Base-by-base conservation (phyloP, 2,888 invertebrate species). In the Hymenopus coronatus region DNA sequence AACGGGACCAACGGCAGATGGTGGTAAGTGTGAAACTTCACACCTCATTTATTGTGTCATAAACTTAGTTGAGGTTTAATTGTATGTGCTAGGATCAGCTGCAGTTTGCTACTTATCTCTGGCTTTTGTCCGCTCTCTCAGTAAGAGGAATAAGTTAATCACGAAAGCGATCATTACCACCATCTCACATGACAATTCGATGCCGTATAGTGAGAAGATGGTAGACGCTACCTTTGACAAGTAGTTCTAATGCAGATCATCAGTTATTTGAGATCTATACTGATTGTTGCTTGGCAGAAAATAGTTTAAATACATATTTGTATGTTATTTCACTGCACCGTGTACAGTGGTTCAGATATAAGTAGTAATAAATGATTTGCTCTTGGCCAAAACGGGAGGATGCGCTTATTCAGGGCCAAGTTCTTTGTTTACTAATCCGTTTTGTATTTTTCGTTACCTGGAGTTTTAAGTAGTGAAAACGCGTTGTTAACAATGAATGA, bases 1-100 rank as follows among this genome's bases (percentile, higher is more conserved):
- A 87, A 87, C 90, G 84, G 90, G 90, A 85, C 88, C 90, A 85
- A 88, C 89, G 88, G 88, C 90, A 90, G 90, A 90, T 90, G 90
- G 90, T 89, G 90, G 90, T 90, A 88, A 90, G 89, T 83, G n/a
- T 70, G 54, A 70, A 70, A 70, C 54, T 70, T 70, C 54, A 70
- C 54, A 70, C 20, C 54, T 70, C 54, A 70, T 20, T 20, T 70
- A 70, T 20, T 70, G 54, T 54, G 54, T 20, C 54, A 70, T 70
- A 70, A 20, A 70, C 54, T 20, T 70, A 70, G 54, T 20, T 70
- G 1, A 46, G 6, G 54, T 0, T 70, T 1, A 20, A 20, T 20
- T 70, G 40, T 40, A 70, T 70, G 2, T 20, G 20, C 54, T 20
- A 20, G 20, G 20, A 20, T 25, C 54, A 70, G 20, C 54, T 70